Conservation (phyloP, 1,140 invertebrate species). For the Cyclargus thomasi region DNA sequence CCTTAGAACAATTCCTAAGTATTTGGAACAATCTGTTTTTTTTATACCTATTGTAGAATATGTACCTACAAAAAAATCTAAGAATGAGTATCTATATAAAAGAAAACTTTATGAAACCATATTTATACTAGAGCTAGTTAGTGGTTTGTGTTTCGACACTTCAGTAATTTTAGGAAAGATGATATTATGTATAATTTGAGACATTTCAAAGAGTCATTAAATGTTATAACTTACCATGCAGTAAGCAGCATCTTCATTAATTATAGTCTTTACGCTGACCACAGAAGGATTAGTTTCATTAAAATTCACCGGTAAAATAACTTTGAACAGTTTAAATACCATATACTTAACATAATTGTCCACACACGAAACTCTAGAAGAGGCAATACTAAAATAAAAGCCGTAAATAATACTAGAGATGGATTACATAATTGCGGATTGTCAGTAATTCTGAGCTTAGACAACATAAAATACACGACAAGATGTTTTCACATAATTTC, state of each 20-base stretch:
- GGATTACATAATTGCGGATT: background rate
- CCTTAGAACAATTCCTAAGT: too few relatives aligned
- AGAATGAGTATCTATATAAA: background rate
- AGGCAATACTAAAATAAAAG: background rate
- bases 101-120: too few relatives aligned
- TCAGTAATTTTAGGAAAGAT: background rate
- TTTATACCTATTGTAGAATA: too few relatives aligned
- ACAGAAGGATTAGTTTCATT: too few relatives aligned
- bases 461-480: background rate
- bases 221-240: background rate
- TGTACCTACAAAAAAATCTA: background rate
- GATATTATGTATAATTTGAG: background rate
- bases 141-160: too few relatives aligned
- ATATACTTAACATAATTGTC: background rate
- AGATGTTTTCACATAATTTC: background rate
- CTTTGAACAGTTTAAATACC: background rate
- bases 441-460: background rate
- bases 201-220: background rate
- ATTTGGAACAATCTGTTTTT: too few relatives aligned
- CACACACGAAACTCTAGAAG: background rate
- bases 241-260: too few relatives aligned
- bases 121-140: too few relatives aligned
- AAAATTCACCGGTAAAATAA: too few relatives aligned
- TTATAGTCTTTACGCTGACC: too few relatives aligned
- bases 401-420: background rate